Evolutionary conservation across 2,888 invertebrate species (phyloP), one percentile per base, ranked within the genome.

Genomic region (Ophion obscuratus): DNA sequence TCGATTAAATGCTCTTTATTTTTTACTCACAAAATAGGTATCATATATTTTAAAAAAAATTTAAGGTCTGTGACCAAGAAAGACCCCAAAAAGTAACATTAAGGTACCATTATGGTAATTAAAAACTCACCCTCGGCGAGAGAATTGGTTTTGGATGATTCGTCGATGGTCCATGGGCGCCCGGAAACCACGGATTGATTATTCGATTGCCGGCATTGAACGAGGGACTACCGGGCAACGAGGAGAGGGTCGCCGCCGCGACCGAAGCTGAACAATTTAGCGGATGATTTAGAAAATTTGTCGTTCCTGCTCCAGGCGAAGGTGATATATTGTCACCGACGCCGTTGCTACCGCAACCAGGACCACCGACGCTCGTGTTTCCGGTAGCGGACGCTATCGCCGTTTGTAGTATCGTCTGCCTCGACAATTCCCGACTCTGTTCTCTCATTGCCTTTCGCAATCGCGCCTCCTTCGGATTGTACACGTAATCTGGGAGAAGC

Each of bases 401-500:
- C 81, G 88, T 91, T 83, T 92, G 93, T 66, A 93, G 88, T 83
- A 93, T 92, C 86, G 92, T 92, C 84, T 93, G 93, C 80, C 93
- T 90, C 76, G 94, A 93, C 79, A 93, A 88, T 88, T 93, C 93
- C 53, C 94, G 92, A 75, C 90, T 93, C 85, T 94, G 94, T 89
- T 95, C 95, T 88, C 95, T 95, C 95, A 95, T 95, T 74, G 95
- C 95, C 92, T 96, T 96, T 83, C 96, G 94, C 91, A 96, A 94
- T 84, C 96, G 94, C 68, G 96, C 96, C 92, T 96, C 96, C 90
- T 96, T 96, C 64, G 96, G 96, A 91, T 96, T 96, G 94, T 96
- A 96, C 83, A 96, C 95, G 92, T 96, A 96, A 93, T 95, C 95
- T 95, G 94, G 14, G 94, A 24, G 17, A 5, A 36, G 59, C 6